Conservation (phyloP, 2,113 vertebrate genomes). For the Uria aalge region DNA sequence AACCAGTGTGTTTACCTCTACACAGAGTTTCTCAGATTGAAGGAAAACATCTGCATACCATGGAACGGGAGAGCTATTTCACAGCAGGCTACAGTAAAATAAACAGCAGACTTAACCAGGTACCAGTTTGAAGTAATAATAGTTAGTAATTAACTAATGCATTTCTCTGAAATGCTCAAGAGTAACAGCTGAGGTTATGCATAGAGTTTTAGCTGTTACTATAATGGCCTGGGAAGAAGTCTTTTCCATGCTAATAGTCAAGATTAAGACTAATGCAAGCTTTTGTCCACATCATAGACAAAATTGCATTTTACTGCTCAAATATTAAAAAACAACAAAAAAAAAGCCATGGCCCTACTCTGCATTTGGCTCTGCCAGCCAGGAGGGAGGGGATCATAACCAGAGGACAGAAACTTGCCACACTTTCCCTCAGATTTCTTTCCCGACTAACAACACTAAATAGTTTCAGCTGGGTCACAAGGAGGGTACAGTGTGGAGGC, state of each 20-base stretch:
- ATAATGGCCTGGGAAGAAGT: not conserved
- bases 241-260: not conserved
- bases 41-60: not conserved
- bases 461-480: not conserved
- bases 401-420: not conserved
- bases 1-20: not conserved
- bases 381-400: not conserved
- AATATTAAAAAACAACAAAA: not conserved
- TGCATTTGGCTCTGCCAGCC: not conserved
- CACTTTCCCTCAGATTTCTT: not conserved
- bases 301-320: not conserved
- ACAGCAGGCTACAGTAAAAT: not conserved
- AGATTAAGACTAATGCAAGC: not conserved
- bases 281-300: not conserved
- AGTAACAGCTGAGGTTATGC: not conserved
- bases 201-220: not conserved
- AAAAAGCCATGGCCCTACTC: not conserved
- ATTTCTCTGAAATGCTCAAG: constrained; percentile 16
- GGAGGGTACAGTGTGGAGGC: not conserved
- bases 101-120: not conserved
- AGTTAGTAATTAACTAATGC: constrained; percentile 28
- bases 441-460: not conserved
- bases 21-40: not conserved
- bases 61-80: not conserved
- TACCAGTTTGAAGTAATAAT: not conserved